Evolutionary conservation across 2,888 invertebrate genomes (phyloP).

Genomic region (Drosophila merina): DNA sequence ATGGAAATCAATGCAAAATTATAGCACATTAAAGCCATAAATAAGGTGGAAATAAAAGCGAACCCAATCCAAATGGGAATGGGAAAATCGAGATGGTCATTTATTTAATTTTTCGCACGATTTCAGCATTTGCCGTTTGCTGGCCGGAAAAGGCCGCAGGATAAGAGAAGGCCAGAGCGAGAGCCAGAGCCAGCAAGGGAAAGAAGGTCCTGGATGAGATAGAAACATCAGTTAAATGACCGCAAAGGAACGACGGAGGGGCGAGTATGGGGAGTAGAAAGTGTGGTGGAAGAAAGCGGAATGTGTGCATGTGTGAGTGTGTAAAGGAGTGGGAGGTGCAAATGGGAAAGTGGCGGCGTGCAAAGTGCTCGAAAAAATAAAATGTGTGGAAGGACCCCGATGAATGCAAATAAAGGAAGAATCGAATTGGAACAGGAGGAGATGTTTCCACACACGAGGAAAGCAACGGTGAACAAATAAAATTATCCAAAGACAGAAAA

Average conservation of each 20-base stretch:
- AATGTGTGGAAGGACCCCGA: slow-evolving; percentile 32
- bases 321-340: slow-evolving; percentile 7
- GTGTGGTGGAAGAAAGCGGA: slow-evolving; percentile 1
- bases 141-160: slow-evolving; percentile 23
- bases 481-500: slow-evolving; percentile 33
- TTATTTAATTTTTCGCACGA: slow-evolving; percentile 79
- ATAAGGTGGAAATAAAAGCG: slow-evolving; percentile 34
- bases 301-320: slow-evolving; percentile 10
- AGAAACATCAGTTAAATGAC: slow-evolving; percentile 76
- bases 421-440: slow-evolving; percentile 6
- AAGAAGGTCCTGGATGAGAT: slow-evolving; percentile 44
- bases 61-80: slow-evolving; percentile 30
- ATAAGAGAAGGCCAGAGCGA: slow-evolving; percentile 12
- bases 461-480: slow-evolving; percentile 32
- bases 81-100: slow-evolving; percentile 56
- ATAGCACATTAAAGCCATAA: slow-evolving; percentile 60
- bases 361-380: slow-evolving; percentile 66
- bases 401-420: slow-evolving; percentile 37
- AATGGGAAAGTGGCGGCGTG: slow-evolving; percentile 52
- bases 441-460: slow-evolving; percentile 5
- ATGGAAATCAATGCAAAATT: slow-evolving; percentile 70
- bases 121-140: slow-evolving; percentile 64
- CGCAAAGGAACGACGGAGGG: slow-evolving; percentile 50
- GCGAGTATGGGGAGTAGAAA: neutral
- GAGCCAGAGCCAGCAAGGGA: neutral